Base-by-base conservation (phyloP, 2,797 vertebrate genomes). In the Mormyrops boulengeri region DNA sequence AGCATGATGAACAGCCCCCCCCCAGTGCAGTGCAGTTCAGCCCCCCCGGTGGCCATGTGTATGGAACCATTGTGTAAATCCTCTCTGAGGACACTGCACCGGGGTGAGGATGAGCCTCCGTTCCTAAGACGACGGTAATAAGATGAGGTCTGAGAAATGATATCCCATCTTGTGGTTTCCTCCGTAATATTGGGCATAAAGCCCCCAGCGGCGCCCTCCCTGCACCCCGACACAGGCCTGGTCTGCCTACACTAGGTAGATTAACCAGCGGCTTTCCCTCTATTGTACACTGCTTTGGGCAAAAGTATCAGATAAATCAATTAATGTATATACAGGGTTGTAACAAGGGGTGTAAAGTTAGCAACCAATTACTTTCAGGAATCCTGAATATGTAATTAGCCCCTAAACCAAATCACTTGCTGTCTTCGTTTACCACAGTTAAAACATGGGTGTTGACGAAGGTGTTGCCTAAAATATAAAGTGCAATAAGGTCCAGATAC, bases 161-260 rank as follows among this genome's bases (percentile, higher is more conserved):
- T 89, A 88, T 91, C 88, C 89, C 86, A 86, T 82, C 60, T n/a
- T 4, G 19, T 49, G 60, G 82, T 87, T 91, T 85, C 88, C 88
- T 90, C 66, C 89, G 88, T 91, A 92, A 93, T 92, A 94, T 93
- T 91, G 92, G 90, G 87, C 9, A 34, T 26, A 26, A 26, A 69
- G 30, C 8, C 66, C 26, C 3, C 26, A 3, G 30, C 12, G 4
- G 12, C 30, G 30, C 69, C 14, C 17, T 38, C 11, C 38, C 69
- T 19, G 5, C 30, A 30, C 26, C 26, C 26, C 26, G 26, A 17
- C 53, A 1, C 19, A 57, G 53, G 53, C 53, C 53, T 17, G 53
- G 53, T 12, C 26, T 12, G 34, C 14, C 14, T 52, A 57, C 2
- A 3, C 30, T 7, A 41, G 4, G 38, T 19, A 38, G 69, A 77